Percentiles rank a stretch among this genome's conserved stretches.
Evolutionary conservation across 1,140 invertebrate species (phyloP).

Genomic region (Megalopta genalis): DNA sequence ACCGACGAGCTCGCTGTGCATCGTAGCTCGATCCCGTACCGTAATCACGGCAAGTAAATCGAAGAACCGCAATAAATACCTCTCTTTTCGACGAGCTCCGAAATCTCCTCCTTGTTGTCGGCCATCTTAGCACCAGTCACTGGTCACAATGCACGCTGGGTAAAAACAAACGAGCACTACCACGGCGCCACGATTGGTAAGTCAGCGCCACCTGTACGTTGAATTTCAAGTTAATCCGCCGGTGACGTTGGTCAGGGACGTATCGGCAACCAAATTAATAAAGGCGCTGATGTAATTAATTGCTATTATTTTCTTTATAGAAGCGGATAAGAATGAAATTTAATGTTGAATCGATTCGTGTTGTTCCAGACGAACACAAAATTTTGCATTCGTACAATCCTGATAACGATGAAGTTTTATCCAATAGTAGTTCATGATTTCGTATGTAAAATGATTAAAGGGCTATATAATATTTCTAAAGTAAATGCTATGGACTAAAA

Average conservation of each 20-base stretch:
- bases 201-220: conserved; percentile 53
- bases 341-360: no score
- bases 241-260: conserved; percentile 45
- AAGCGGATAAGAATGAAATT: no score
- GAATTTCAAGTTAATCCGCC: conserved; percentile 21
- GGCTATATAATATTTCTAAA: neutral
- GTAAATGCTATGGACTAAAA: neutral
- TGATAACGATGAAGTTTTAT: neutral
- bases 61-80: conserved; percentile 75
- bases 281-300: neutral
- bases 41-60: conserved; percentile 38
- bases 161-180: conserved; percentile 74
- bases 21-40: neutral
- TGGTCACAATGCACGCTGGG: conserved; percentile 78
- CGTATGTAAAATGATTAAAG: neutral
- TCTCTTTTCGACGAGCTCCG: conserved; percentile 81
- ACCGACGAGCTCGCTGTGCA: neutral
- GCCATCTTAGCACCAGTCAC: conserved; percentile 83
- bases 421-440: neutral
- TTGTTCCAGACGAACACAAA: neutral
- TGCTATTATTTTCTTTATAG: neutral
- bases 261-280: neutral
- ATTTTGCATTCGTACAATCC: no score
- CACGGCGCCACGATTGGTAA: conserved; percentile 39
- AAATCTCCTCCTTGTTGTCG: conserved; percentile 82